phyloP scores from a whole-genome alignment of 2,797 vertebrate species.

The Muscicapa striata region DNA sequence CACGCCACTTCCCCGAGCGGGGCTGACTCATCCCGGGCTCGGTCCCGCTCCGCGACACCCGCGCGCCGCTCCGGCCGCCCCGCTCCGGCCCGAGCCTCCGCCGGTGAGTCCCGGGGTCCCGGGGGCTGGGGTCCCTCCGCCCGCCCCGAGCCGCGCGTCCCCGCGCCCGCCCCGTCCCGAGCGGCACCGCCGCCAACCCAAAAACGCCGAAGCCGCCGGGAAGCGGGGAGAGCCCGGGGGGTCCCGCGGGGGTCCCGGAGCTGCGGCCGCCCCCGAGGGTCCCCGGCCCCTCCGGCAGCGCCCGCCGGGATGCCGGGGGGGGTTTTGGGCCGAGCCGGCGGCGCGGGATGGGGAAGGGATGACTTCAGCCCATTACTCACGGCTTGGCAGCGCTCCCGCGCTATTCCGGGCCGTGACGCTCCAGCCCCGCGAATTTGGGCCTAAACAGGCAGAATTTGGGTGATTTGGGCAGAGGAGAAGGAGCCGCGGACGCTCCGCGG shows the following conservation, averaged over 20 bases:
- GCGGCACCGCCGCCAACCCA: neutral
- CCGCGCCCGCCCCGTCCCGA: neutral
- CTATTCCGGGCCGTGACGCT: slow-evolving; percentile 73
- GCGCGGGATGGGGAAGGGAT: neutral
- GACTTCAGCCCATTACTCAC: slow-evolving; percentile 77
- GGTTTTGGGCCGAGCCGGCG: neutral
- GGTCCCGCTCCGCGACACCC: neutral
- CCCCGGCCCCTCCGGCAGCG: neutral
- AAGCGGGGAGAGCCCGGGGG: neutral
- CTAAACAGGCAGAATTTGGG: neutral
- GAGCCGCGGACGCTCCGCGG: neutral
- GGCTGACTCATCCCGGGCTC: slow-evolving; percentile 25
- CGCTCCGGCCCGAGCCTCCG: neutral
- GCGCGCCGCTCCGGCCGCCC: neutral
- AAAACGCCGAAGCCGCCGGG: neutral
- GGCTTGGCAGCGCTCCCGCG: slow-evolving; percentile 66
- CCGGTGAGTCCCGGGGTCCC: neutral
- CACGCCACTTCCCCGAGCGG: slow-evolving; percentile 33
- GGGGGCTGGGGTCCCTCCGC: neutral
- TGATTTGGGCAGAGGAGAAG: accelerated
- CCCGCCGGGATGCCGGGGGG: neutral
- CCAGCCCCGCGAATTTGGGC: neutral
- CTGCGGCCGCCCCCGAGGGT: neutral
- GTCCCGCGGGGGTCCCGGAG: neutral
- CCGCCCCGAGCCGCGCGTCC: neutral